Conservation (phyloP, 2,888 invertebrate genomes). For the Oconnorella tubifera region DNA sequence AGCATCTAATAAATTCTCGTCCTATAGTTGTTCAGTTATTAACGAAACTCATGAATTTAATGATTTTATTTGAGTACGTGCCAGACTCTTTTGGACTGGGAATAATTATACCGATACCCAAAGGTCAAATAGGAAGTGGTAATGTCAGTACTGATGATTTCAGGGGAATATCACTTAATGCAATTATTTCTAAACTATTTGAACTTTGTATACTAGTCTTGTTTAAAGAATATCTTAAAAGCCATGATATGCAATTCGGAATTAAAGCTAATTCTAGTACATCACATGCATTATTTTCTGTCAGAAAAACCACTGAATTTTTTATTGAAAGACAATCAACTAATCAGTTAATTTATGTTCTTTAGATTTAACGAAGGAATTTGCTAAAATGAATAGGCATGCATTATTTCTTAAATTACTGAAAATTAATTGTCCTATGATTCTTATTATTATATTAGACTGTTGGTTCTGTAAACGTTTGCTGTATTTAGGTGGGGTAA, state of each 20-base stretch:
- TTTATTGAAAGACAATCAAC: neutral
- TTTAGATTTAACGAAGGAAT: neutral
- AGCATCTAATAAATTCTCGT: too few species aligned
- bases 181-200: too few species aligned
- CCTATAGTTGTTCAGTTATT: too few species aligned
- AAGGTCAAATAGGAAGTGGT: too few species aligned
- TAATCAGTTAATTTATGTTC: neutral
- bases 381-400: neutral
- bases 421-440: neutral
- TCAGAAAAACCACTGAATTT: neutral
- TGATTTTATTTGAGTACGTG: too few species aligned
- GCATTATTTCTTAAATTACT: neutral
- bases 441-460: neutral
- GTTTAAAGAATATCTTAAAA: too few species aligned
- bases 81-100: too few species aligned
- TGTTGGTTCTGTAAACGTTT: neutral
- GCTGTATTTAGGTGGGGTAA: neutral
- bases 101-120: too few species aligned
- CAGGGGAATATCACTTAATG: too few species aligned
- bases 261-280: neutral
- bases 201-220: too few species aligned
- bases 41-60: too few species aligned
- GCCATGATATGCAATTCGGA: neutral
- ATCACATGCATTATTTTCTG: neutral
- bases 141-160: too few species aligned